A percentile compares a stretch with the other conserved stretches of the same genome.
These are phyloP conservation scores for Thymelicus lineola DNA, from an alignment of 2,888 invertebrate species.

Conservation along the genomic window DNA sequence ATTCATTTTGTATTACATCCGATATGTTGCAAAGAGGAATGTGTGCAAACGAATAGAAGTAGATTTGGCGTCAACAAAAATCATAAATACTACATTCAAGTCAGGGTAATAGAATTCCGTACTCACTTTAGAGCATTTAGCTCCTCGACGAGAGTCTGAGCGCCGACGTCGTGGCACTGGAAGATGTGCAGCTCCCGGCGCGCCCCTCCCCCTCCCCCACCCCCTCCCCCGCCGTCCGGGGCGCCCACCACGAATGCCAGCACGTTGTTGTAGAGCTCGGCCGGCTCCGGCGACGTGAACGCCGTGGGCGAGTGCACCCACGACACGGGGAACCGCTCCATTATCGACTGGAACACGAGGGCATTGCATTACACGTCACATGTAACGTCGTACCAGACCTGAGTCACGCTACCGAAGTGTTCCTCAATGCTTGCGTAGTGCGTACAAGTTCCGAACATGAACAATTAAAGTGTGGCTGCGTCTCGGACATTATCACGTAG, in stretches of 20 bases:
- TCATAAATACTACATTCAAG: too few relatives aligned
- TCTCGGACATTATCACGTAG: too few relatives aligned
- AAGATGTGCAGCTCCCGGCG: conserved; percentile 98
- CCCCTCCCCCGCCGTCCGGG: conserved; percentile 50
- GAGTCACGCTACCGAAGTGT: neutral
- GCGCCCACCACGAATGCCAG: conserved; percentile 97
- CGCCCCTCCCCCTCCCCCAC: conserved; percentile 39
- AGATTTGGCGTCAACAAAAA: too few relatives aligned
- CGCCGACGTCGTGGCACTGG: conserved; percentile 92
- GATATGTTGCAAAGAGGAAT: too few relatives aligned
- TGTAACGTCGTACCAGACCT: too few relatives aligned
- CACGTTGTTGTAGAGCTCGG: conserved; percentile 99
- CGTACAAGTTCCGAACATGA: too few relatives aligned
- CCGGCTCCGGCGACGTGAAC: conserved; percentile 97
- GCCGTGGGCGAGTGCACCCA: conserved; percentile 98
- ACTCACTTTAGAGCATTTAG: conserved; percentile 88
- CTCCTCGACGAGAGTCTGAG: conserved; percentile 92
- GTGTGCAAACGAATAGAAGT: too few relatives aligned
- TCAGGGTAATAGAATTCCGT: neutral
- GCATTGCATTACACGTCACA: neutral
- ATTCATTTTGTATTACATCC: too few relatives aligned
- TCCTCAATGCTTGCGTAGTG: too few relatives aligned
- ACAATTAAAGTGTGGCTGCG: too few relatives aligned
- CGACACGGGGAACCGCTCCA: conserved; percentile 97
- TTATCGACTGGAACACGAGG: conserved; percentile 89